Conservation (phyloP, 2,888 invertebrate species). For the Orthosia cruda region DNA sequence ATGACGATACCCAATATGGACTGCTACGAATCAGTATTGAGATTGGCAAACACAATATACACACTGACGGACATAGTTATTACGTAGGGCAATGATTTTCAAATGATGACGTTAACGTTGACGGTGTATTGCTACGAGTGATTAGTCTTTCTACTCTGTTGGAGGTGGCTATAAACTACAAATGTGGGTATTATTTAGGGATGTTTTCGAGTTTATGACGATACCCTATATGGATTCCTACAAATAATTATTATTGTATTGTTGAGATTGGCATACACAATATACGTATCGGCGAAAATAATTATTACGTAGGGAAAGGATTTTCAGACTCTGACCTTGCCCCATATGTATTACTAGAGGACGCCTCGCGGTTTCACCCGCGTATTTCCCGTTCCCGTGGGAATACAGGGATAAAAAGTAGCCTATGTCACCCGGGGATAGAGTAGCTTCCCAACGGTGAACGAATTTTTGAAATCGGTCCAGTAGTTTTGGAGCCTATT, state of each 20-base stretch:
- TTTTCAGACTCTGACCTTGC: too few relatives aligned
- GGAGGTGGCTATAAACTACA: conserved; percentile 28
- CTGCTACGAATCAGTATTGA: background rate
- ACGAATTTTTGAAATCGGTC: too few relatives aligned
- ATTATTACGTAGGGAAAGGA: background rate
- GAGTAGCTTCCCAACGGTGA: too few relatives aligned
- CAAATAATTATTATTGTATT: background rate
- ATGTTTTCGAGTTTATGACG: background rate
- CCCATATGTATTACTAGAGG: too few relatives aligned
- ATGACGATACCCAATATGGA: conserved; percentile 21
- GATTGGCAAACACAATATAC: background rate
- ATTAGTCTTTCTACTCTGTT: background rate
- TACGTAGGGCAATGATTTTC: background rate
- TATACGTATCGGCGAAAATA: background rate
- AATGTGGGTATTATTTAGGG: conserved; percentile 53
- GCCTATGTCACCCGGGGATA: too few relatives aligned
- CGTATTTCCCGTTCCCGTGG: too few relatives aligned
- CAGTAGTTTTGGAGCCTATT: too few relatives aligned
- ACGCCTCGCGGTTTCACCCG: too few relatives aligned
- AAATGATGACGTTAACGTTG: background rate
- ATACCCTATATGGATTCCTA: background rate
- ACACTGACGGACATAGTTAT: background rate
- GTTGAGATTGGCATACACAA: background rate
- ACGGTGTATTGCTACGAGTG: too few relatives aligned
- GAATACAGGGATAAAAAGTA: too few relatives aligned